These are phyloP conservation scores for Zosterops hypoxanthus DNA, from an alignment of 2,113 vertebrate species.

Conservation along the genomic window DNA sequence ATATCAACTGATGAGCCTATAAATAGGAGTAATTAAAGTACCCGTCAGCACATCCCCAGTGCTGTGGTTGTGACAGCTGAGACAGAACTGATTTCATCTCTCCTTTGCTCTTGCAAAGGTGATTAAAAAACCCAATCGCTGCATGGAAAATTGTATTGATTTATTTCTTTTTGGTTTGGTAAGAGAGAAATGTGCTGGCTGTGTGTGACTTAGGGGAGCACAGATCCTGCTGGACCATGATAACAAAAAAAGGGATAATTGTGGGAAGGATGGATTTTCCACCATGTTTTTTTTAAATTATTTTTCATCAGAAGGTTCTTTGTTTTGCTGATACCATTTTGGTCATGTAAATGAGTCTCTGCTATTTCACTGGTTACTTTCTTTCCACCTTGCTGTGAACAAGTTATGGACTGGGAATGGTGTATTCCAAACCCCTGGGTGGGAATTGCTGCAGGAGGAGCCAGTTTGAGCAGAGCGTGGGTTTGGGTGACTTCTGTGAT, in stretches of 20 bases:
- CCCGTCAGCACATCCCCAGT: not conserved
- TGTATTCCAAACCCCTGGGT: not conserved
- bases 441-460: not conserved
- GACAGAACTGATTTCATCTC: not conserved
- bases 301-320: not conserved
- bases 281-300: rapidly evolving
- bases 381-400: not conserved
- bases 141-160: conserved; percentile 34
- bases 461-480: not conserved
- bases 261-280: not conserved
- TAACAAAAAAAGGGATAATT: not conserved
- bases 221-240: not conserved
- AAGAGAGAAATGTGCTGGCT: not conserved
- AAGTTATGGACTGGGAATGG: rapidly evolving
- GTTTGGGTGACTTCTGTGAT: not conserved
- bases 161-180: not conserved
- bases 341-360: not conserved
- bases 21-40: conserved; percentile 48
- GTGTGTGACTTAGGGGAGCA: not conserved
- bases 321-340: not conserved
- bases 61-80: conserved; percentile 8
- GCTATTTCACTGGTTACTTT: not conserved
- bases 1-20: conserved; percentile 16
- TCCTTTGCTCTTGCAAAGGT: not conserved
- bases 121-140: not conserved